Evolutionary conservation across 2,888 invertebrate genomes (phyloP).

Genomic region (Noctua janthina): DNA sequence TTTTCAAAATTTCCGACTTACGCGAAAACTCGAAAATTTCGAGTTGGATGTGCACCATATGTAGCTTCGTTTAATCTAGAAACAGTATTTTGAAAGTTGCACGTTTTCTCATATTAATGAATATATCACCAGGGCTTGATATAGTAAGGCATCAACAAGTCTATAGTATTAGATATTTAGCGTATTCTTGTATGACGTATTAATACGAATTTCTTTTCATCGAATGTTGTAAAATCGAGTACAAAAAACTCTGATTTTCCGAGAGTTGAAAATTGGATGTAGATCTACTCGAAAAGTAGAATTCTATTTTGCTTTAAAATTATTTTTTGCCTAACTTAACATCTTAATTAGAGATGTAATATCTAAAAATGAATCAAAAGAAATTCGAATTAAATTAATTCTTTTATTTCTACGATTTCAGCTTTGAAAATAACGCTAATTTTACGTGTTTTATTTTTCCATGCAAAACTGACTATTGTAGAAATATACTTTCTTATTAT

Average conservation of each 20-base stretch:
- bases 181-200: slow-evolving; percentile 67
- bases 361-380: slow-evolving; percentile 50
- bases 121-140: slow-evolving; percentile 71
- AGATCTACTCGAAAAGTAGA: slow-evolving; percentile 47
- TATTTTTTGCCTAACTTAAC: slow-evolving; percentile 14
- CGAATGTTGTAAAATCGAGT: slow-evolving; percentile 21
- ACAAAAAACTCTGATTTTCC: slow-evolving; percentile 32
- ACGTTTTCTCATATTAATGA: slow-evolving; percentile 71
- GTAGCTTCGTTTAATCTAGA: slow-evolving; percentile 69
- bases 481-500: slow-evolving; percentile 67
- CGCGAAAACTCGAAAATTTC: slow-evolving; percentile 58
- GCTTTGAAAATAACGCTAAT: slow-evolving; percentile 76
- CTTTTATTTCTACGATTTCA: slow-evolving; percentile 80
- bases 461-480: slow-evolving; percentile 78
- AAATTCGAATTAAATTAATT: slow-evolving; percentile 65
- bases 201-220: slow-evolving; percentile 67
- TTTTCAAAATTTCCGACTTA: slow-evolving; percentile 48
- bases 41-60: slow-evolving; percentile 48
- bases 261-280: slow-evolving; percentile 36
- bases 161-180: slow-evolving; percentile 72
- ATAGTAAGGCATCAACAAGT: slow-evolving; percentile 72
- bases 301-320: slow-evolving; percentile 28
- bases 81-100: slow-evolving; percentile 71
- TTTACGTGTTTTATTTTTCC: slow-evolving; percentile 65
- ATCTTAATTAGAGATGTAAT: slow-evolving; percentile 34